Evolutionary conservation across 2,888 invertebrate species (phyloP), one percentile per base, ranked within the genome.

Genomic region (Drosophila bunnanda): DNA sequence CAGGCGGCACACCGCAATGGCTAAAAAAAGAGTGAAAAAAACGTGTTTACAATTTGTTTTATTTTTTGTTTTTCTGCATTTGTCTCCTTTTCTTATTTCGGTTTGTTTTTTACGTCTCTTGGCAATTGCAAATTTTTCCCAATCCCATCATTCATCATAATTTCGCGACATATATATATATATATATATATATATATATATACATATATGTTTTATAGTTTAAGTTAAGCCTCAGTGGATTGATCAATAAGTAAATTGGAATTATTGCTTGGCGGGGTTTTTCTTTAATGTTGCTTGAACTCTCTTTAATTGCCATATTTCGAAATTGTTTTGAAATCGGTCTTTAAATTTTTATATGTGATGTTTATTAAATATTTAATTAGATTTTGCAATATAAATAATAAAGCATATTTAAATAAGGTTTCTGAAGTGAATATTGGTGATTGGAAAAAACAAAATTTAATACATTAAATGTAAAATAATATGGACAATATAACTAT

Each of bases 21-120:
- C 60, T 46, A 34, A 22, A 78, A 50, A 50, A 50, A 50, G 20
- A 20, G 17, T 30, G 38, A 50, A 20, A 50, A 30, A 57, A 87
- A 89, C 82, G 69, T 83, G 88, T 89, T 83, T 84, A 80, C 84
- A 80, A 65, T 84, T 69, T 83, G 62, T 73, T 79, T 79, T 64
- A n/a, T 38, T 8, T 17, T 66, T 68, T n/a, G n/a, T 65, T 57
- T 50, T n/a, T 22, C 56, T 44, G 39, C 55, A 32, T 36, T 44
- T 56, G 30, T 36, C 55, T 65, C 55, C 61, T 62, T 58, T 75
- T 53, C 43, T 55, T 41, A 75, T 73, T 46, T 73, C n/a, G 22
- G 43, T 55, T 55, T 50, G 62, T 55, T 43, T 43, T 54, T 54
- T 32, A 38, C 38, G 46, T 38, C 43, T 34, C 20, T 39, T 28